Percentiles rank a stretch among this genome's conserved stretches.
Conservation (phyloP, 2,797 vertebrate species). For the Ctenopoma kingsleyae region DNA sequence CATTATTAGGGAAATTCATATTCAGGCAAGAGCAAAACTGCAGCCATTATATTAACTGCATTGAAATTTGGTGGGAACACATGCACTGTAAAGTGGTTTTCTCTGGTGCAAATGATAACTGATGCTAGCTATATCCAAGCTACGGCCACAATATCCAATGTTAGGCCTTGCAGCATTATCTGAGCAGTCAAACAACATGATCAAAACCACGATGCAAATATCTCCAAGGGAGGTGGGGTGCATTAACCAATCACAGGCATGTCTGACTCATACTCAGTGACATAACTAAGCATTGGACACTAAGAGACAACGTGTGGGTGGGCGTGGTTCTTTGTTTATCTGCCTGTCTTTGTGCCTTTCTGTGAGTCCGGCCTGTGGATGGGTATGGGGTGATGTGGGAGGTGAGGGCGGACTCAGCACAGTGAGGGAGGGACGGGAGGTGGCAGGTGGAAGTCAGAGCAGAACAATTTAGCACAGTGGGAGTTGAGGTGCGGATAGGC, state of each 20-base stretch:
- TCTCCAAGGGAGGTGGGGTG: slow-evolving; percentile 48
- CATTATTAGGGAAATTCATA: slow-evolving; percentile 74
- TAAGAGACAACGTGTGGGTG: slow-evolving; percentile 61
- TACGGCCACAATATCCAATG: slow-evolving; percentile 4
- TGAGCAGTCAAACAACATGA: slow-evolving; percentile 33
- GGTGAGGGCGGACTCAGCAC: slow-evolving; percentile 32
- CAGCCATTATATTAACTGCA: slow-evolving; percentile 19
- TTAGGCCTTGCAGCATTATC: slow-evolving; percentile 13
- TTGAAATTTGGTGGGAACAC: slow-evolving; percentile 33
- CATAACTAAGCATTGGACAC: slow-evolving; percentile 69
- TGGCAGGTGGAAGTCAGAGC: slow-evolving; percentile 78
- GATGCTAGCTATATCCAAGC: not conserved
- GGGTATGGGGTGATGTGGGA: slow-evolving; percentile 13
- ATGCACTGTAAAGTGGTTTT: not conserved
- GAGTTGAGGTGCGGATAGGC: slow-evolving; percentile 58
- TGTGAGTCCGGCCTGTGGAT: slow-evolving; percentile 65
- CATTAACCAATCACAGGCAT: slow-evolving; percentile 68
- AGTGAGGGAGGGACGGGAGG: slow-evolving; percentile 44
- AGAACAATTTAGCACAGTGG: slow-evolving; percentile 75
- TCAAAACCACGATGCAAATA: slow-evolving; percentile 55
- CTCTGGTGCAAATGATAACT: not conserved
- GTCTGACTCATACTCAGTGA: slow-evolving; percentile 77
- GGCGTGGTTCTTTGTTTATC: slow-evolving; percentile 63
- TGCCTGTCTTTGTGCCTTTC: slow-evolving; percentile 69
- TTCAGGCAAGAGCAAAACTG: slow-evolving; percentile 57